A percentile compares a stretch with the other conserved stretches of the same genome.
phyloP scores from a whole-genome alignment of 53 echinoderm and acorn worm genomes.

The Echinarachnius parma region DNA sequence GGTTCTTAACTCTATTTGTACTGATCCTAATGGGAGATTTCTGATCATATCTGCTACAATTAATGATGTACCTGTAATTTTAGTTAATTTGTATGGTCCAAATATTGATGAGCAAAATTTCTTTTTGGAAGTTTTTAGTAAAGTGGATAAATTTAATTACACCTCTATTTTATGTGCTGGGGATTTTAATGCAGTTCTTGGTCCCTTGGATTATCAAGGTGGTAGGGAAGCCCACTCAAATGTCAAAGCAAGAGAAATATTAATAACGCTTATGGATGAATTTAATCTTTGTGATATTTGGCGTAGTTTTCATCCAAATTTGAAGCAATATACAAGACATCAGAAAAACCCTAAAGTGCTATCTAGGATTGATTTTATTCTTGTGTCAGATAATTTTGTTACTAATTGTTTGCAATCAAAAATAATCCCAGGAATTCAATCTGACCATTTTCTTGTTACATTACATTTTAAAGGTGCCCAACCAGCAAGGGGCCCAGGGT shows the following conservation, averaged over 20 bases:
- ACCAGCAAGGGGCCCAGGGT: constrained; percentile 1
- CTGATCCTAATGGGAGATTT: too few relatives aligned
- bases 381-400: constrained; percentile 8
- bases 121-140: too few relatives aligned
- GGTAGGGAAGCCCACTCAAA: neutral
- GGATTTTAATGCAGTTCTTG: constrained; percentile 23
- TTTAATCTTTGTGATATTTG: constrained; percentile 4
- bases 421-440: constrained; percentile 27
- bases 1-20: too few relatives aligned
- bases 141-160: neutral
- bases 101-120: too few relatives aligned
- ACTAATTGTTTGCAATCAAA: constrained; percentile 12
- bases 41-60: too few relatives aligned
- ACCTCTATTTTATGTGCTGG: constrained; percentile 4
- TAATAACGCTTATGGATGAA: constrained; percentile 16
- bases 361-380: constrained; percentile 13
- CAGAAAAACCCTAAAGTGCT: constrained; percentile 24
- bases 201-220: constrained; percentile 13
- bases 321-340: constrained; percentile 24
- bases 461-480: constrained; percentile 4
- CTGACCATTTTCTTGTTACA: neutral
- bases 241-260: neutral
- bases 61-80: too few relatives aligned
- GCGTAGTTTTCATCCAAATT: constrained; percentile 10
- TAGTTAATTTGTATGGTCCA: too few relatives aligned